A percentile compares a stretch with the other conserved stretches of the same genome.
Conservation (phyloP, 2,888 invertebrate genomes). For the Gnatocerus cornutus region DNA sequence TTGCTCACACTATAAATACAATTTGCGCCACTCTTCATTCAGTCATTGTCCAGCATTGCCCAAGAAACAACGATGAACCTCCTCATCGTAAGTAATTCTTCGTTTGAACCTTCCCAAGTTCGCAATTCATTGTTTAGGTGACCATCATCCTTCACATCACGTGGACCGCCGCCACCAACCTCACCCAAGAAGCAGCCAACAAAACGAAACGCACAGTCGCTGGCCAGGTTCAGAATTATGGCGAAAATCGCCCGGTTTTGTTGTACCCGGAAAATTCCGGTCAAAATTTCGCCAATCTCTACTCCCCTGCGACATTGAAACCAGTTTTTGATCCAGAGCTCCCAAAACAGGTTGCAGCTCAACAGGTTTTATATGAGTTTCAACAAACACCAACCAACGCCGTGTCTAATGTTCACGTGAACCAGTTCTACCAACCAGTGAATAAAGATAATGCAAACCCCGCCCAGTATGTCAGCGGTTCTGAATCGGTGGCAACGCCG, state of each 20-base stretch:
- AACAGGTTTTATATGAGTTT: slow-evolving; percentile 65
- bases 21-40: slow-evolving; percentile 7
- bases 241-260: slow-evolving; percentile 55
- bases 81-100: slow-evolving; percentile 34
- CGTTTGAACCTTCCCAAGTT: not conserved
- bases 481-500: slow-evolving; percentile 59
- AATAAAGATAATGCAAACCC: slow-evolving; percentile 1
- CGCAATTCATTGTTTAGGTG: not conserved
- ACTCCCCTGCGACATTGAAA: slow-evolving; percentile 35
- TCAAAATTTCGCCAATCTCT: slow-evolving; percentile 15
- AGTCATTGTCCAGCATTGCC: slow-evolving; percentile 37
- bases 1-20: slow-evolving; percentile 37
- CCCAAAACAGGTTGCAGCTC: slow-evolving; percentile 63
- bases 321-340: slow-evolving; percentile 53
- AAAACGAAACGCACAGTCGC: slow-evolving; percentile 57
- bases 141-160: slow-evolving; percentile 10
- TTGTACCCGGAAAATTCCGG: slow-evolving; percentile 53
- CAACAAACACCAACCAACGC: slow-evolving; percentile 64
- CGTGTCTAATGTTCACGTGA: slow-evolving; percentile 64
- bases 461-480: slow-evolving; percentile 29
- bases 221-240: slow-evolving; percentile 53
- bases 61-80: slow-evolving; percentile 29
- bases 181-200: slow-evolving; percentile 33
- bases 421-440: slow-evolving; percentile 60
- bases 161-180: slow-evolving; percentile 5